Conservation (phyloP, 2,113 vertebrate genomes). For the Cryptotis parvus region DNA sequence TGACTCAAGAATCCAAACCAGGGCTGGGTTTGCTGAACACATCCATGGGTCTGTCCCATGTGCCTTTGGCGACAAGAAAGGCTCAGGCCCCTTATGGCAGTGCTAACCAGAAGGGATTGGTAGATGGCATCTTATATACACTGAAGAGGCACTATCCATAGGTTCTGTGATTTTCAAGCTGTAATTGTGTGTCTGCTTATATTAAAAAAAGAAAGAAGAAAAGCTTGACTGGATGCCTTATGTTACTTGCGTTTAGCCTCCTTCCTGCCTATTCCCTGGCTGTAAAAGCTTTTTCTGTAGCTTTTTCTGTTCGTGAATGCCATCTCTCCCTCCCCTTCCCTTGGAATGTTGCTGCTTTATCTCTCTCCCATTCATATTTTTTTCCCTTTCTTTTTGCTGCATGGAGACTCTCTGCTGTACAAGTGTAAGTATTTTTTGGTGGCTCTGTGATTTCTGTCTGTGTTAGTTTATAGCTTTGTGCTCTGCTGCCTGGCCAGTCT, state of each 20-base stretch:
- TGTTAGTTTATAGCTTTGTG: conserved; percentile 78
- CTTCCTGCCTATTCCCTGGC: conserved; percentile 77
- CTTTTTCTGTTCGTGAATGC: conserved; percentile 74
- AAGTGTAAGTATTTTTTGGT: conserved; percentile 95
- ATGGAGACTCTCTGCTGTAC: conserved; percentile 99
- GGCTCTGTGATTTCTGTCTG: conserved; percentile 84
- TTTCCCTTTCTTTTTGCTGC: conserved; percentile 92
- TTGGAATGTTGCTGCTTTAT: conserved; percentile 87
- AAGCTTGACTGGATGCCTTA: neutral
- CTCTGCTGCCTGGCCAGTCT: conserved; percentile 79
- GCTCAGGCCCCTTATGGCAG: too few species aligned
- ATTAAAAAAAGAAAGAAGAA: neutral
- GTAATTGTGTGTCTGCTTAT: conserved; percentile 32
- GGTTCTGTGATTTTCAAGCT: neutral
- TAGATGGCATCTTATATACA: neutral
- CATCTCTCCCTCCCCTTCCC: conserved; percentile 74
- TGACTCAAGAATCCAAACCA: neutral
- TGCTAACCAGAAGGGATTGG: neutral
- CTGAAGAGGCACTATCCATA: neutral
- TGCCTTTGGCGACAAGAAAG: neutral
- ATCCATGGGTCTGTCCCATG: neutral
- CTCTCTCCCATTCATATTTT: conserved; percentile 89
- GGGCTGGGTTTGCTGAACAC: neutral
- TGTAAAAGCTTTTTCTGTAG: conserved; percentile 75
- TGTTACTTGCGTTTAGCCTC: conserved; percentile 26